Conservation (phyloP, 2,797 vertebrate genomes). For the Huso huso region DNA sequence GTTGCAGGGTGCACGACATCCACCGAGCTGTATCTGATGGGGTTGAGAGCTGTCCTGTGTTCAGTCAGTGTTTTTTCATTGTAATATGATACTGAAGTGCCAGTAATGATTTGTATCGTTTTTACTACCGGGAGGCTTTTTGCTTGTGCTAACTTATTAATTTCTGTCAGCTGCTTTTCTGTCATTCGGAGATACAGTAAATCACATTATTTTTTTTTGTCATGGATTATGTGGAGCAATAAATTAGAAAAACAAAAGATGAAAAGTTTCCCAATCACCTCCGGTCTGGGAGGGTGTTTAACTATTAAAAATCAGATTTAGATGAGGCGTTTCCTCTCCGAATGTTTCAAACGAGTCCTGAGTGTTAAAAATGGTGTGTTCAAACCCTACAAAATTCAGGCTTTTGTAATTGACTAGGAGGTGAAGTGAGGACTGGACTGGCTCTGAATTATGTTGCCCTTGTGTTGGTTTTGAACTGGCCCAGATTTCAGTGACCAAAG, state of each 20-base stretch:
- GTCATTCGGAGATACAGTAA: constrained; percentile 89
- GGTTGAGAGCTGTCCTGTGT: constrained; percentile 53
- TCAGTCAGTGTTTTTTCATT: constrained; percentile 45
- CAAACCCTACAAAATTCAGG: constrained; percentile 42
- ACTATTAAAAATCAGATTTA: constrained; percentile 75
- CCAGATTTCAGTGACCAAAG: no score
- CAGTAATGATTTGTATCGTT: constrained; percentile 54
- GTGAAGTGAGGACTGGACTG: no score
- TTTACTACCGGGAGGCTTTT: constrained; percentile 62
- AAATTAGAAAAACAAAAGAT: constrained; percentile 77
- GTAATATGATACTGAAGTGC: constrained; percentile 50
- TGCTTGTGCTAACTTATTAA: constrained; percentile 71
- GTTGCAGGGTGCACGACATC: background rate
- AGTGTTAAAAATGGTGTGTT: constrained; percentile 46
- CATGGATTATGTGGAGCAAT: constrained; percentile 85
- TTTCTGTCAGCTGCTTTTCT: constrained; percentile 81
- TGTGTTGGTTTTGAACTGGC: no score
- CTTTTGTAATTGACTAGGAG: no score
- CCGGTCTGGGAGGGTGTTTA: constrained; percentile 68
- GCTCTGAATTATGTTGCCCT: no score
- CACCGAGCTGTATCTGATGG: constrained; percentile 23
- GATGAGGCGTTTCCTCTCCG: constrained; percentile 50
- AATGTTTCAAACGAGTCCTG: constrained; percentile 56
- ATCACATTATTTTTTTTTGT: constrained; percentile 88
- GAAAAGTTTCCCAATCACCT: constrained; percentile 79